Conservation (phyloP, 37 sponge, comb jelly and placozoan genomes). For the Lycopodina hypogea region DNA sequence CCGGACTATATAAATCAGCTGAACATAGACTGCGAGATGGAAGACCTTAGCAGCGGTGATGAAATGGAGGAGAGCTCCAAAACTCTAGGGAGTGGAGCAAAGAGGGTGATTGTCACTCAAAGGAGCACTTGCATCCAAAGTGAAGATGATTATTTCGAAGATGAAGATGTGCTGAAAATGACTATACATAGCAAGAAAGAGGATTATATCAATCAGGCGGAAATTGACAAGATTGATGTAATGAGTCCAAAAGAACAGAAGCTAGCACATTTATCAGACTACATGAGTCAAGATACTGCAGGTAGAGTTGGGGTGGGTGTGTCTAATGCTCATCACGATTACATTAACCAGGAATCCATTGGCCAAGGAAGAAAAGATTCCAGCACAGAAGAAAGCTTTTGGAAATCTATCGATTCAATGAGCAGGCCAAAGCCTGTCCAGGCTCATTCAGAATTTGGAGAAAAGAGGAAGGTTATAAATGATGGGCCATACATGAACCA, state of each 20-base stretch:
- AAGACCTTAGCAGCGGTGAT: neutral
- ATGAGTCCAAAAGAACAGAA: neutral
- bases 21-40: neutral
- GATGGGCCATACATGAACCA: too few relatives aligned
- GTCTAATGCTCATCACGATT: neutral
- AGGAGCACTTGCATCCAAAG: neutral
- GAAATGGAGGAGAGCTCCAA: too few relatives aligned
- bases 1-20: constrained; percentile 13
- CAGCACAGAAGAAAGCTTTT: too few relatives aligned
- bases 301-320: neutral
- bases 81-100: neutral
- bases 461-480: neutral
- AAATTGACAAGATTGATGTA: neutral
- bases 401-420: too few relatives aligned
- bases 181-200: neutral
- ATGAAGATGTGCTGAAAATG: neutral
- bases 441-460: neutral
- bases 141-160: neutral
- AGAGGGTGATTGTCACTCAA: neutral
- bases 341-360: constrained; percentile 18
- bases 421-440: too few relatives aligned
- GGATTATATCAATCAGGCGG: constrained; percentile 13
- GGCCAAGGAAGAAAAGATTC: too few relatives aligned
- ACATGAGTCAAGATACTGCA: constrained; percentile 7
- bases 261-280: neutral